Percentiles rank a stretch among this genome's conserved stretches.
Conservation (phyloP, 2,113 vertebrate genomes). For the Lota lota region DNA sequence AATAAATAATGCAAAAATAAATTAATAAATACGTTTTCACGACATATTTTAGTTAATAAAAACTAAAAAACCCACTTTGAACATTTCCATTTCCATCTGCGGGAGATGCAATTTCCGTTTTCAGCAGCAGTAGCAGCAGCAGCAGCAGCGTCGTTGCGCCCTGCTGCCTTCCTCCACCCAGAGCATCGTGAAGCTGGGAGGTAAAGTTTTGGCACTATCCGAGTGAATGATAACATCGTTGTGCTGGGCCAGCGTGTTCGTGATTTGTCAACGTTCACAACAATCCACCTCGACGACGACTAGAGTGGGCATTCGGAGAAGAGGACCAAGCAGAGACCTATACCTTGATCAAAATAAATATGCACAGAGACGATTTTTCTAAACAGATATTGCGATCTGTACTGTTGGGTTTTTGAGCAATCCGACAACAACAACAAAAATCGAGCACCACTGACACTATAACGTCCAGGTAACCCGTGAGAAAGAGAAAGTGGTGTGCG, state of each 20-base stretch:
- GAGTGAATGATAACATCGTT: constrained; percentile 57
- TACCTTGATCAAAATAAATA: too few relatives aligned
- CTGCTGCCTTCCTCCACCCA: constrained; percentile 26
- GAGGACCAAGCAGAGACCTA: too few relatives aligned
- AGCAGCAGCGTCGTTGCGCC: constrained; percentile 62
- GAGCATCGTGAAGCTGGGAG: constrained; percentile 58
- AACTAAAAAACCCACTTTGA: background rate
- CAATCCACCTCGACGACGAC: constrained; percentile 55
- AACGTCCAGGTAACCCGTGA: too few relatives aligned
- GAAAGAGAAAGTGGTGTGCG: constrained; percentile 37
- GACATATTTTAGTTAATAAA: too few relatives aligned
- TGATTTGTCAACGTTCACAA: constrained; percentile 49
- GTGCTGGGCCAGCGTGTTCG: constrained; percentile 23
- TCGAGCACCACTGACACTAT: too few relatives aligned
- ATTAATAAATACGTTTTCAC: background rate
- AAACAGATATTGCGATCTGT: too few relatives aligned
- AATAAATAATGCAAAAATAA: too few relatives aligned
- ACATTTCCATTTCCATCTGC: constrained; percentile 81
- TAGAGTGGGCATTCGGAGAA: too few relatives aligned
- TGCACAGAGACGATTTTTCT: too few relatives aligned
- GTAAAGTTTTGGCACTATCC: constrained; percentile 81
- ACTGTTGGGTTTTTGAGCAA: too few relatives aligned
- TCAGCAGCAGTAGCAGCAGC: constrained; percentile 50
- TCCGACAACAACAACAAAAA: too few relatives aligned
- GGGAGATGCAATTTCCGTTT: constrained; percentile 83